Conservation (phyloP, 2,113 vertebrate genomes). For the Arvicanthis niloticus region DNA sequence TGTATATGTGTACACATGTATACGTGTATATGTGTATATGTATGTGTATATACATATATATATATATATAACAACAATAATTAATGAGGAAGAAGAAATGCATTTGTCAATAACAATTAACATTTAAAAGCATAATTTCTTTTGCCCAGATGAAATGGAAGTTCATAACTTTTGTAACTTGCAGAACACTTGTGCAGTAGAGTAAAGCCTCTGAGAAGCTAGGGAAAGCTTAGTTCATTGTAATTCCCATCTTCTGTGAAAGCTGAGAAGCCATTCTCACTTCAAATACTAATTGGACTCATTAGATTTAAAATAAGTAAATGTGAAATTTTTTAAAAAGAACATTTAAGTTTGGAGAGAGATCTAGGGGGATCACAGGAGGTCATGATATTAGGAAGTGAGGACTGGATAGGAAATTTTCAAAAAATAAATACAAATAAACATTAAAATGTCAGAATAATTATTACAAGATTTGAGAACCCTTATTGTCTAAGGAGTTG, state of each 20-base stretch:
- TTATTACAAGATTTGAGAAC: background rate
- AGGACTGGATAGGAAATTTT: background rate
- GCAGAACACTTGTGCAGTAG: fast-evolving
- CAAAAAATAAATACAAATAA: background rate
- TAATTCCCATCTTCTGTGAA: background rate
- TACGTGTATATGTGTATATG: no score
- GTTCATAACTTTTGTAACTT: background rate
- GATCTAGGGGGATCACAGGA: no score
- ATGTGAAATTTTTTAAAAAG: background rate
- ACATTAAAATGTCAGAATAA: background rate
- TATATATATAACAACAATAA: background rate
- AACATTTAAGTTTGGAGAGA: background rate
- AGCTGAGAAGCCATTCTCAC: background rate
- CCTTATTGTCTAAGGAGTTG: background rate
- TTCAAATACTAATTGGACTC: background rate
- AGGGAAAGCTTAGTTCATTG: background rate
- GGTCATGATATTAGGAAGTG: background rate
- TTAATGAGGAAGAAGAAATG: background rate
- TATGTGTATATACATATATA: background rate
- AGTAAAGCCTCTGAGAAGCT: background rate
- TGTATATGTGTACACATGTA: no score
- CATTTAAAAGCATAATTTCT: background rate
- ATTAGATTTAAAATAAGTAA: background rate
- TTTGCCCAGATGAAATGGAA: background rate
- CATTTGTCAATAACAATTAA: background rate